phyloP scores from a whole-genome alignment of 2,797 vertebrate species.

The Syndactyla subalaris region DNA sequence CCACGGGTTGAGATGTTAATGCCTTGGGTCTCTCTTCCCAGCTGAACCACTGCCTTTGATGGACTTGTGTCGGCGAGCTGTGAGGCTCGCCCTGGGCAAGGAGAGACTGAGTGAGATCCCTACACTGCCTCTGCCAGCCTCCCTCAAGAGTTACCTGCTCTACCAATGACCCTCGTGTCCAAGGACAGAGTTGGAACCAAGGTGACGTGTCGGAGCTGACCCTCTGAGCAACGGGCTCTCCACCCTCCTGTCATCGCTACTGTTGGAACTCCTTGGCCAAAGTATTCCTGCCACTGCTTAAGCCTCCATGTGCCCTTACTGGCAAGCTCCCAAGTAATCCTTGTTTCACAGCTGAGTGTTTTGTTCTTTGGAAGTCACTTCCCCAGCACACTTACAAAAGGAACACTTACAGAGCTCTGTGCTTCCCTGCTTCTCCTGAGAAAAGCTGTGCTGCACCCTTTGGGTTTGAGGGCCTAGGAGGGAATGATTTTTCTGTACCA shows the following conservation, averaged over 20 bases:
- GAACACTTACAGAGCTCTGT: background rate
- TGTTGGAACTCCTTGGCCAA: background rate
- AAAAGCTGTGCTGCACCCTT: background rate
- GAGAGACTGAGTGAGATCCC: conserved; percentile 92
- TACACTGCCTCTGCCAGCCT: conserved; percentile 90
- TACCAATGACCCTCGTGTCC: conserved; percentile 87
- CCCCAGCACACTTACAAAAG: background rate
- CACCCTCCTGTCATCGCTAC: background rate
- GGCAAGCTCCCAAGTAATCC: background rate
- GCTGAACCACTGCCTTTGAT: conserved; percentile 97
- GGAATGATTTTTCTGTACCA: background rate
- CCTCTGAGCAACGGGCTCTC: background rate
- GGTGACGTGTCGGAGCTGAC: background rate
- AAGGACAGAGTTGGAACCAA: background rate
- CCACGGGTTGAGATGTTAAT: background rate
- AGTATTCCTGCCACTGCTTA: background rate
- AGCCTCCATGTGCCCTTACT: background rate
- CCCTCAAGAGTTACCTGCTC: conserved; percentile 98
- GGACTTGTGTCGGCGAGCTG: conserved; percentile 95
- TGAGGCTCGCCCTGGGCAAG: conserved; percentile 92
- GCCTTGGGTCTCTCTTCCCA: conserved; percentile 49
- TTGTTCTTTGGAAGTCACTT: background rate
- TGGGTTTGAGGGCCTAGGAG: background rate
- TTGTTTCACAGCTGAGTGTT: background rate
- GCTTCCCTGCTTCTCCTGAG: background rate